Evolutionary conservation across 1,140 invertebrate species (phyloP).

Genomic region (Augochlora pura): DNA sequence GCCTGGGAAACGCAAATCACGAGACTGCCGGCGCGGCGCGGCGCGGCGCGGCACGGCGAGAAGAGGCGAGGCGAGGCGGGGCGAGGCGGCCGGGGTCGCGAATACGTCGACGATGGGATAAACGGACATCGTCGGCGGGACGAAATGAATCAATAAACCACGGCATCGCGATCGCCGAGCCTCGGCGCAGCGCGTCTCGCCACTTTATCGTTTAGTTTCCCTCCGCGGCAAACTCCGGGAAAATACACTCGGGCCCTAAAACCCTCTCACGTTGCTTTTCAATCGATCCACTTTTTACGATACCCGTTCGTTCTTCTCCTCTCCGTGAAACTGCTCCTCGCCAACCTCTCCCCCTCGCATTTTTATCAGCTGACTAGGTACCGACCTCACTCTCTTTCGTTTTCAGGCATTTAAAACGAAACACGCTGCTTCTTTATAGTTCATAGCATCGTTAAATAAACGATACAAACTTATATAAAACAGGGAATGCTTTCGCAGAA

Average conservation of each 20-base stretch:
- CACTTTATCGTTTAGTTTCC: conserved; percentile 38
- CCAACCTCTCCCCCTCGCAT: not conserved
- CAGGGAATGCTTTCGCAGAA: too few species aligned
- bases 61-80: too few species aligned
- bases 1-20: conserved; percentile 57
- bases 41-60: too few species aligned
- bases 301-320: not conserved
- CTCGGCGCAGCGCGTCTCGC: not conserved
- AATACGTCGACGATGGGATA: conserved; percentile 59
- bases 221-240: conserved; percentile 19
- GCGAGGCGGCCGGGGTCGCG: conserved; percentile 53
- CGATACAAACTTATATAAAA: too few species aligned
- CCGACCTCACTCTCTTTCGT: too few species aligned
- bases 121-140: conserved; percentile 52
- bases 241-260: conserved; percentile 27
- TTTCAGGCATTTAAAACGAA: too few species aligned
- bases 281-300: not conserved
- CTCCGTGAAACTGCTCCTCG: not conserved
- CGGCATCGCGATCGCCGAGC: conserved; percentile 43
- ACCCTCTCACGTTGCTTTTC: conserved; percentile 1
- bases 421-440: too few species aligned
- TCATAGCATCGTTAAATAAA: too few species aligned
- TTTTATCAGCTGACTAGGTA: too few species aligned
- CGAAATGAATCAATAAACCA: conserved; percentile 62
- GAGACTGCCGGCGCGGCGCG: conserved; percentile 51